These are phyloP conservation scores for Rhagologus leucostigma DNA, from an alignment of 2,113 vertebrate genomes.

Conservation along the genomic window DNA sequence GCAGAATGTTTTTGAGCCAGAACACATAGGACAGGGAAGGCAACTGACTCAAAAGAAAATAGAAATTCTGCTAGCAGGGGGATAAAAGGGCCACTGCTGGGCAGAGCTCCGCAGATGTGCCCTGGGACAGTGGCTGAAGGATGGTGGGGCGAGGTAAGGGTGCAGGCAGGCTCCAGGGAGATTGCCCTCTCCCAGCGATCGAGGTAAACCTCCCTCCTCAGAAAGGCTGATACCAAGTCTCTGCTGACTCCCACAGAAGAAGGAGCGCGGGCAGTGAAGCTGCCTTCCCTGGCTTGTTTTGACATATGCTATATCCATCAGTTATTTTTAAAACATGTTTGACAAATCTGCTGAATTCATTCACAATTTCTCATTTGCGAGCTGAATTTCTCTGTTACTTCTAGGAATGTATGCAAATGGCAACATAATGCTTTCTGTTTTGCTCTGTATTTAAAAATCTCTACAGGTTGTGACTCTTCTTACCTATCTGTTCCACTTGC, in stretches of 20 bases:
- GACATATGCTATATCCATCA: slow-evolving; percentile 18
- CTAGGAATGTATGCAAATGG: not conserved
- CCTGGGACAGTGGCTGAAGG: not conserved
- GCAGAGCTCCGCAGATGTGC: not conserved
- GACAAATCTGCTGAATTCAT: slow-evolving; percentile 23
- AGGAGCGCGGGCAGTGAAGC: slow-evolving; percentile 9
- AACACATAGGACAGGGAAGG: not conserved
- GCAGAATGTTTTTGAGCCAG: not conserved
- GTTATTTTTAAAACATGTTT: slow-evolving; percentile 3
- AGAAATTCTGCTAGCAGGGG: not conserved
- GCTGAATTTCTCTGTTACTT: not conserved
- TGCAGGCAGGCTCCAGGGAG: not conserved
- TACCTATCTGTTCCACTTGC: slow-evolving; percentile 49
- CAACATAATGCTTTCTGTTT: slow-evolving; percentile 23
- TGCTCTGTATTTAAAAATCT: slow-evolving; percentile 36
- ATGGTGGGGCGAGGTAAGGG: not conserved
- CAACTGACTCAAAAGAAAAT: not conserved
- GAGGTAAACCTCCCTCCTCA: not conserved
- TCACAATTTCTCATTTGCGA: not conserved
- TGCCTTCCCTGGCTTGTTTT: slow-evolving; percentile 7
- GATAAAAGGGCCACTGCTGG: not conserved
- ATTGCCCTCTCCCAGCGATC: accelerated
- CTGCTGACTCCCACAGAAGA: not conserved
- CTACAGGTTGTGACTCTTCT: slow-evolving; percentile 54
- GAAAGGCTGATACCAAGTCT: not conserved